Evolutionary conservation across 2,797 vertebrate species (phyloP).

Genomic region (Poeciliopsis turneri): DNA sequence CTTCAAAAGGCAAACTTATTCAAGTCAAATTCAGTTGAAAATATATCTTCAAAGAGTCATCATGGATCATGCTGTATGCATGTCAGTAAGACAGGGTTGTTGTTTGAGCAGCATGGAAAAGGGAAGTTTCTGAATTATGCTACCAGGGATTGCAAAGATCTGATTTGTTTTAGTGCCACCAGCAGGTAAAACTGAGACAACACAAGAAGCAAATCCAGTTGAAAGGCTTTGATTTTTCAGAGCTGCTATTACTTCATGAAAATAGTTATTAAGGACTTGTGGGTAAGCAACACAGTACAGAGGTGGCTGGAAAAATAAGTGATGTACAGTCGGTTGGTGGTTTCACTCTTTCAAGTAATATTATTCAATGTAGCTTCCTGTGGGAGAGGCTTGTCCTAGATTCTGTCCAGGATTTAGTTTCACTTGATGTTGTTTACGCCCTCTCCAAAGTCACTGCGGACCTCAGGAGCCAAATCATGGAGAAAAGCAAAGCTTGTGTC

Average conservation of each 20-base stretch:
- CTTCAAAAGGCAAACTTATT: not conserved
- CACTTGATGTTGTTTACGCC: conserved; percentile 56
- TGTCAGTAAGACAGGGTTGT: not conserved
- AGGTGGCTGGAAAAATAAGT: not conserved
- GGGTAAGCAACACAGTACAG: not conserved
- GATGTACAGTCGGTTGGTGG: not conserved
- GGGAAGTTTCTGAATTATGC: not conserved
- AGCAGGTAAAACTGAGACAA: not conserved
- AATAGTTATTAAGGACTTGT: not conserved
- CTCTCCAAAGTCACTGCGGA: conserved; percentile 40
- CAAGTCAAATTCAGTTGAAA: not conserved
- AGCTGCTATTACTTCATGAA: not conserved
- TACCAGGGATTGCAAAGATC: not conserved
- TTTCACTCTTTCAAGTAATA: conserved; percentile 39
- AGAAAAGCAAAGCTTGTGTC: not conserved
- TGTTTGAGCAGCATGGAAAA: not conserved
- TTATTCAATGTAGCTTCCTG: conserved; percentile 52
- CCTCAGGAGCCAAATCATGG: conserved; percentile 11
- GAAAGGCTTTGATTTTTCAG: not conserved
- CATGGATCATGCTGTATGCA: not conserved
- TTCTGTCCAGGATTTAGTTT: conserved; percentile 58
- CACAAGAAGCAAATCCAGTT: not conserved
- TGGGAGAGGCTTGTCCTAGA: conserved; percentile 61
- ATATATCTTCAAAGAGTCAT: not conserved
- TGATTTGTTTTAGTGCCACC: not conserved